Percentiles rank a stretch among this genome's conserved stretches.
Evolutionary conservation across 2,888 invertebrate genomes (phyloP).

Genomic region (Salticus scenicus): DNA sequence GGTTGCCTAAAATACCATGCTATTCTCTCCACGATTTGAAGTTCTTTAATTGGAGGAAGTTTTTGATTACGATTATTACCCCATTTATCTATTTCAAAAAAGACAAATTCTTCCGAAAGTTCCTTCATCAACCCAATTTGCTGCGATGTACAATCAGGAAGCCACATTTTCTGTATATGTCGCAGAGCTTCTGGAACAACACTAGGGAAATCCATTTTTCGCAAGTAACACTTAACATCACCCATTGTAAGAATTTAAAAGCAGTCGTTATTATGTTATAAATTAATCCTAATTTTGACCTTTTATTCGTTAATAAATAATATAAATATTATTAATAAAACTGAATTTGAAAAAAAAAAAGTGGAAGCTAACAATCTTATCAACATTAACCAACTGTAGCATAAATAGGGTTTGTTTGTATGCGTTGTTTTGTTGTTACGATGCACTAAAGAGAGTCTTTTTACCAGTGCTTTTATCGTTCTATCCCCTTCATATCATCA

Average conservation of each 20-base stretch:
- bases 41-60: constrained; percentile 58
- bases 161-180: constrained; percentile 63
- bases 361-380: no score
- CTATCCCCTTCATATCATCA: no score
- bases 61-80: constrained; percentile 54
- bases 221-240: constrained; percentile 60
- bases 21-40: constrained; percentile 61
- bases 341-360: no score
- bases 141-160: constrained; percentile 51
- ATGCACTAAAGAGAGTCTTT: no score
- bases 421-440: no score
- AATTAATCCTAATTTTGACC: no score
- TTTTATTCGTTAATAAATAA: no score
- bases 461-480: no score
- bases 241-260: constrained; percentile 42
- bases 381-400: no score
- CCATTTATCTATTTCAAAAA: constrained; percentile 65
- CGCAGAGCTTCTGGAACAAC: constrained; percentile 60
- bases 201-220: constrained; percentile 66
- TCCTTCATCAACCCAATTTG: constrained; percentile 63
- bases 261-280: no score
- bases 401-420: no score
- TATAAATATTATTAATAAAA: no score
- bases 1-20: constrained; percentile 47
- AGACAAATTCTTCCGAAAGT: constrained; percentile 65